Base-by-base conservation (phyloP, 1,140 invertebrate genomes). In the Heterodera schachtii region DNA sequence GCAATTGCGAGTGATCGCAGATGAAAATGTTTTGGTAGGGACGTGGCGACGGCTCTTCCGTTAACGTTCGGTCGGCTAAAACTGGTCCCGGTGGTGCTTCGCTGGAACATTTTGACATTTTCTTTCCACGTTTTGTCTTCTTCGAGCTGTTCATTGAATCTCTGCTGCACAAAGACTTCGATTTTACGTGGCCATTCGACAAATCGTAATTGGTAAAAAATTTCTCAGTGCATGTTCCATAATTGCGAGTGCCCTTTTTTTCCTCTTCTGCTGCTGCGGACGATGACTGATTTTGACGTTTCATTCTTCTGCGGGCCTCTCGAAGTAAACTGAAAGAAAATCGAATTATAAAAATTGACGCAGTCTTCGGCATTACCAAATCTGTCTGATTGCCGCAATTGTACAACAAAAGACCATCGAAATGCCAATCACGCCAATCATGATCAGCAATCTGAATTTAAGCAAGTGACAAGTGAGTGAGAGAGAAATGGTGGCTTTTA, bases 1-100 rank as follows among this genome's bases (percentile, higher is more conserved):
- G 87, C 60, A 89, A 81, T 64, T 89, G 87, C 4, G 84, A 86
- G 49, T 80, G 76, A 52, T 89, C 87, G 75, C 87, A 89, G 49
- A 73, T 80, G 73, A 89, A 89, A 80, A 89, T 87, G 43, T 80
- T 83, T 66, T 85, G 81, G 67, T 83, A 83, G 47, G 82, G 69
- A 41, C 75, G 70, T 31, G 70, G 64, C n/a, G 70, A 78, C 4
- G 46, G 19, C 49, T 80, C 79, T 41, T 49, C 57, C 13, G 47
- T 41, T 21, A 75, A 9, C 44, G 13, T 57, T 74, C 49, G 60
- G 7, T 75, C 44, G 69, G 21, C 43, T 19, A 74, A 49, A 46
- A 60, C 74, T 19, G 8, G 21, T 31, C 19, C 67, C 13, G 47
- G 21, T 41, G 13, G 43, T 4, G 64, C 67, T 49, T 81, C 70